phyloP scores from a whole-genome alignment of 2,797 vertebrate species.

The Ciconia nigra region DNA sequence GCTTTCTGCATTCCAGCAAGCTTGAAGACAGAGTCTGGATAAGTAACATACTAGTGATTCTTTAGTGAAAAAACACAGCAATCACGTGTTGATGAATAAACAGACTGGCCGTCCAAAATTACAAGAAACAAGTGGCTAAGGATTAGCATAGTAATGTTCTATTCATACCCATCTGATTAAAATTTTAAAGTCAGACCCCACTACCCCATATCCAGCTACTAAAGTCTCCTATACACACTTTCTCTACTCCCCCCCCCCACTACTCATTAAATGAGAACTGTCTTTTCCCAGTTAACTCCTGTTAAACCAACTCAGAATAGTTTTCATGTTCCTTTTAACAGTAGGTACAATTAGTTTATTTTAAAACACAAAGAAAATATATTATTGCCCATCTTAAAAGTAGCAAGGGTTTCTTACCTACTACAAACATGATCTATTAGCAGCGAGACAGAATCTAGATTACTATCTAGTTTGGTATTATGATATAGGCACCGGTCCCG shows the following conservation, averaged over 20 bases:
- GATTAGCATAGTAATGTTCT: not conserved
- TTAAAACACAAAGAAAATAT: not conserved
- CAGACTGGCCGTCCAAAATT: not conserved
- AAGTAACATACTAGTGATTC: not conserved
- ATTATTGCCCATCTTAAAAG: not conserved
- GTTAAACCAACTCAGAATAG: not conserved
- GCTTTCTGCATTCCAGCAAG: not conserved
- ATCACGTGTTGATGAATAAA: not conserved
- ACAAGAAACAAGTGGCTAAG: not conserved
- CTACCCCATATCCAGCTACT: not conserved
- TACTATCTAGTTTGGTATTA: slow-evolving; percentile 96
- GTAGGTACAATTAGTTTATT: not conserved
- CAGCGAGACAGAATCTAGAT: slow-evolving; percentile 93
- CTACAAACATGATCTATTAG: slow-evolving; percentile 98
- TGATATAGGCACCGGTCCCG: slow-evolving; percentile 98
- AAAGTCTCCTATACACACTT: not conserved
- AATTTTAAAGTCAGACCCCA: not conserved
- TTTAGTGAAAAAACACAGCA: not conserved
- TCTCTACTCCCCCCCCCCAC: not conserved
- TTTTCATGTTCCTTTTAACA: not conserved
- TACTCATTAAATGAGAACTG: rapidly evolving
- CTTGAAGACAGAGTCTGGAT: not conserved
- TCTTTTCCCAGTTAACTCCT: not conserved
- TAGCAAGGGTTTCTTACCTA: slow-evolving; percentile 80
- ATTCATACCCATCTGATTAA: not conserved